Evolutionary conservation across 2,113 vertebrate genomes (phyloP), one percentile per base, ranked within the genome.

Genomic region (Pitta sordida): DNA sequence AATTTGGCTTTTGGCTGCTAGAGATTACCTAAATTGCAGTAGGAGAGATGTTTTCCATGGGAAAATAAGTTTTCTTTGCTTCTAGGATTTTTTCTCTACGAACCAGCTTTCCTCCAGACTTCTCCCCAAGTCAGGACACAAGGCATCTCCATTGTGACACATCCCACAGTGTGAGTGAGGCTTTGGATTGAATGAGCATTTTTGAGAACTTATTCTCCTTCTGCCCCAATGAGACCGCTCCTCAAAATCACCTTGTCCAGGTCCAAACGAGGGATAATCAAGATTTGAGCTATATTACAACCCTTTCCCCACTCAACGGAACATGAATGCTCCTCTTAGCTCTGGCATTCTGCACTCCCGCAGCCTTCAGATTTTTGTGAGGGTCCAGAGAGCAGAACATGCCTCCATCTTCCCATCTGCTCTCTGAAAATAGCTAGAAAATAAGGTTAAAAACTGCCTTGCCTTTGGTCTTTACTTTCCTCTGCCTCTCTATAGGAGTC

Each of bases 351-450:
- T 30, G 76, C 70, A 68, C 36, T 83, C 67, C 55, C 58, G 44
- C 82, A 88, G 75, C 70, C 74, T 83, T 63, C 84, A 1, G 64
- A 83, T 77, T 80, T 91, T 83, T 86, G 26, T 32, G 73, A 65
- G 8, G 5, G 68, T 92, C 76, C 86, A 77, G 51, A 90, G 73
- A 86, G 51, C 46, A 88, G 86, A 83, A 62, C 32, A n/a, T 11
- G 37, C 46, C 91, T 86, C 91, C 69, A 62, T 77, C 76, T 94
- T 91, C 69, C 81, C 81, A 70, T 74, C 73, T 84, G 73, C 65
- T 81, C 69, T 53, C 77, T 70, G 69, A 83, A 68, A 92, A 90
- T 56, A 93, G 76, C 86, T 93, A 60, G 53, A 84, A 92, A 86
- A 70, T 70, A 91, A 86, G 83, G 59, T 81, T 92, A 81, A 92